Evolutionary conservation across 2,888 invertebrate genomes (phyloP).

Genomic region (Dryobotodes eremita): DNA sequence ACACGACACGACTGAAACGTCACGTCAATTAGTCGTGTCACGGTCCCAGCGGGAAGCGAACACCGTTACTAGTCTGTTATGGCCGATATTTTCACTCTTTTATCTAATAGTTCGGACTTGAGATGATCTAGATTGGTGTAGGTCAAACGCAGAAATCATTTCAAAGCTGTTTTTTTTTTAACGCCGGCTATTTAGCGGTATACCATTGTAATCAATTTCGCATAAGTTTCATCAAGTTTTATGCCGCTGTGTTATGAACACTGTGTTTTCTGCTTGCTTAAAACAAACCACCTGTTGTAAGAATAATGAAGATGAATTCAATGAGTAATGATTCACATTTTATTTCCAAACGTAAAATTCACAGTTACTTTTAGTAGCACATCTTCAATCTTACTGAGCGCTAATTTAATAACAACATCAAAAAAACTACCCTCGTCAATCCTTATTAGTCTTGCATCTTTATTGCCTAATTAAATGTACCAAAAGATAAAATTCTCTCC

Average conservation of each 20-base stretch:
- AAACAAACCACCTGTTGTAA: too few relatives aligned
- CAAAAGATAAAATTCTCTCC: slow-evolving; percentile 3
- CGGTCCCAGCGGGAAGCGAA: slow-evolving; percentile 54
- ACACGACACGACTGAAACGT: slow-evolving; percentile 53
- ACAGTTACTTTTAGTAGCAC: neutral
- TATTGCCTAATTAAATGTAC: neutral
- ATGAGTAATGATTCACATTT: slow-evolving; percentile 10
- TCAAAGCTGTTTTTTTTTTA: neutral
- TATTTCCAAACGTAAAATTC: slow-evolving; percentile 12
- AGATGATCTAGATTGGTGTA: slow-evolving; percentile 5
- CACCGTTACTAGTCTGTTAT: slow-evolving; percentile 50
- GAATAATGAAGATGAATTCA: slow-evolving; percentile 1
- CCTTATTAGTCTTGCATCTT: slow-evolving; percentile 18
- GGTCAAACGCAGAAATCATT: neutral
- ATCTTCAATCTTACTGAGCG: slow-evolving; percentile 13
- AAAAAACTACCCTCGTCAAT: slow-evolving; percentile 13
- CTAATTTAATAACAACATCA: neutral
- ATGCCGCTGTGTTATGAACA: neutral
- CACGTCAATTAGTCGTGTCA: slow-evolving; percentile 71
- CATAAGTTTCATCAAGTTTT: neutral
- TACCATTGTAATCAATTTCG: neutral
- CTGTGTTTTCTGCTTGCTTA: neutral
- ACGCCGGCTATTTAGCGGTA: too few relatives aligned
- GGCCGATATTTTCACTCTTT: slow-evolving; percentile 46
- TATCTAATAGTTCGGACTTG: slow-evolving; percentile 14